These are phyloP conservation scores for Dryococelus australis DNA, from an alignment of 2,888 invertebrate species.

Conservation along the genomic window DNA sequence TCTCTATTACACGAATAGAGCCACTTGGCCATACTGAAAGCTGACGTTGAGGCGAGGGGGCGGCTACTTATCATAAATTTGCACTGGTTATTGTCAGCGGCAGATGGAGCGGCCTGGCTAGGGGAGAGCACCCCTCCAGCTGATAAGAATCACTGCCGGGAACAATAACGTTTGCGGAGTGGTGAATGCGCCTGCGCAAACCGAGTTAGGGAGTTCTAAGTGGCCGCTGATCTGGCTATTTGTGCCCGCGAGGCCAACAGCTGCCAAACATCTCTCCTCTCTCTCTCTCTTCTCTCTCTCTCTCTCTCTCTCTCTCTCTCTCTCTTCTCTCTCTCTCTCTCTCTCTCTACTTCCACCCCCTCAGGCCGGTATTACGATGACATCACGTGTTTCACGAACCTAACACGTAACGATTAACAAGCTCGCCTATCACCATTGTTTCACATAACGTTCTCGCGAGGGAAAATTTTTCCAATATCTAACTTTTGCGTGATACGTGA, in stretches of 20 bases:
- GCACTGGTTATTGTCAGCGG: background rate
- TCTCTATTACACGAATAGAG: background rate
- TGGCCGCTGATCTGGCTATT: conserved; percentile 1
- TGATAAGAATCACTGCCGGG: background rate
- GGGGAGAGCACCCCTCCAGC: background rate
- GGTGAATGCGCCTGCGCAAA: background rate
- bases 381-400: too few species aligned
- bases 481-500: too few species aligned
- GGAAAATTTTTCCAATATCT: too few species aligned
- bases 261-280: too few species aligned
- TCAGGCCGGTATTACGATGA: too few species aligned
- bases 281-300: too few species aligned
- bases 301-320: too few species aligned
- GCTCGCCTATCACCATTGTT: too few species aligned
- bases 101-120: background rate
- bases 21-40: conserved; percentile 38
- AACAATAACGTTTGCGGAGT: background rate
- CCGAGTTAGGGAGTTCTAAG: background rate
- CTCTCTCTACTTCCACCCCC: too few species aligned
- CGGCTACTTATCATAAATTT: conserved; percentile 25
- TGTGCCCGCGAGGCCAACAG: background rate
- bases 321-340: too few species aligned
- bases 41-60: conserved; percentile 35
- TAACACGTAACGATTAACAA: too few species aligned
- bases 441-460: too few species aligned